Evolutionary conservation across 2,888 invertebrate genomes (phyloP), one percentile per base, ranked within the genome.

Genomic region (Psylliodes chrysocephalus): DNA sequence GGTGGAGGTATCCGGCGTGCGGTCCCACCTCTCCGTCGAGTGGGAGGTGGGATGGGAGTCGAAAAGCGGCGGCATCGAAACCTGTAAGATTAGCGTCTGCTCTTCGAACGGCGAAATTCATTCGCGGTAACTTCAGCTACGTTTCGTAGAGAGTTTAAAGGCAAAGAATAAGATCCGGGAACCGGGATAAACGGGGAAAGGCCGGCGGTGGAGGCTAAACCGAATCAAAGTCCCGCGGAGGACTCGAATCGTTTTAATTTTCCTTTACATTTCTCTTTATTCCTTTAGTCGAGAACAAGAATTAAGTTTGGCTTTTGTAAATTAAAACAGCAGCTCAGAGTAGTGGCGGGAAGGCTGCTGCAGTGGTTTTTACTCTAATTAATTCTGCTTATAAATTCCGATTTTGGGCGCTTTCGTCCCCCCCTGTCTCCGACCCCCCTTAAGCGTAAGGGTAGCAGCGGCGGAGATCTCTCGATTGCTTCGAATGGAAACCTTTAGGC

Each of bases 251-350:
- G 83, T 83, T 84, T 84, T 83, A 84, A 84, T 84, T 84, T 84
- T 84, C 83, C 83, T 81, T 82, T 82, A 82, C 83, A 83, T 84
- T 84, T 84, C 83, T 82, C 83, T 82, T 83, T 82, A 83, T 83
- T 83, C 82, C 82, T 82, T 82, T 81, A 82, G 81, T 81, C 81
- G 60, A 81, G 83, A 83, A 83, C 83, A 83, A 83, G 84, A 83
- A 84, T 83, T 83, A 84, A 84, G 83, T 83, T 83, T 84, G 83
- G 83, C 83, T 84, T 84, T 84, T 84, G 83, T 83, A 83, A 84
- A 83, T 84, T 83, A 84, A 84, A 84, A 83, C 83, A 82, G 83
- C 82, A 81, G 82, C 81, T 75, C 75, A 75, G 75, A 75, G 75
- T 76, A 76, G 75, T 75, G 73, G 74, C 75, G 72, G 76, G 76